Conservation (phyloP, 2,797 vertebrate genomes). For the Rachycentron canadum region DNA sequence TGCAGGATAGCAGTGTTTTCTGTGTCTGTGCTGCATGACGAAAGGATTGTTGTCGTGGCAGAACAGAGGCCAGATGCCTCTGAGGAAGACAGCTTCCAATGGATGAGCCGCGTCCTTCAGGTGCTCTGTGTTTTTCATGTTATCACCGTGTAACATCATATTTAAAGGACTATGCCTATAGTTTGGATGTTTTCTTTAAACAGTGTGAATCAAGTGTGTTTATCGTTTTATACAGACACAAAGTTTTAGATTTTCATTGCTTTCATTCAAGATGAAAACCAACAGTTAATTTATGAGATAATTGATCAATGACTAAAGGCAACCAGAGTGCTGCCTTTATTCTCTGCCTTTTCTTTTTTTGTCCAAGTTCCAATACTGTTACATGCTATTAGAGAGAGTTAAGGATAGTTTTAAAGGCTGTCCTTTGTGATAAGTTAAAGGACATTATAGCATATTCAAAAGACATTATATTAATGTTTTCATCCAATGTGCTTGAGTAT, state of each 20-base stretch:
- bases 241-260: conserved; percentile 1
- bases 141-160: not conserved
- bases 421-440: not conserved
- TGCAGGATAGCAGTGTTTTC: conserved; percentile 97
- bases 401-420: not conserved
- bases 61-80: conserved; percentile 97
- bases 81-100: conserved; percentile 98
- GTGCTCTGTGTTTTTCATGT: conserved; percentile 53
- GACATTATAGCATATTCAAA: not conserved
- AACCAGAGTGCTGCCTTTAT: not conserved
- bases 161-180: not conserved
- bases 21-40: conserved; percentile 93
- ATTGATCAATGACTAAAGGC: not conserved
- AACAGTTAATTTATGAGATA: not conserved
- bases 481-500: not conserved
- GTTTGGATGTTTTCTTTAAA: not conserved
- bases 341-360: not conserved
- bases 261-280: not conserved
- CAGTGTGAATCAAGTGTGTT: not conserved
- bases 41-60: conserved; percentile 95
- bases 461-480: not conserved
- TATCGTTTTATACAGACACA: not conserved
- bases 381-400: not conserved
- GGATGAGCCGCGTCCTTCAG: conserved; percentile 98
- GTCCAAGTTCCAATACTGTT: not conserved